Conservation (phyloP, 1,140 invertebrate genomes). For the Leucophenga varia region DNA sequence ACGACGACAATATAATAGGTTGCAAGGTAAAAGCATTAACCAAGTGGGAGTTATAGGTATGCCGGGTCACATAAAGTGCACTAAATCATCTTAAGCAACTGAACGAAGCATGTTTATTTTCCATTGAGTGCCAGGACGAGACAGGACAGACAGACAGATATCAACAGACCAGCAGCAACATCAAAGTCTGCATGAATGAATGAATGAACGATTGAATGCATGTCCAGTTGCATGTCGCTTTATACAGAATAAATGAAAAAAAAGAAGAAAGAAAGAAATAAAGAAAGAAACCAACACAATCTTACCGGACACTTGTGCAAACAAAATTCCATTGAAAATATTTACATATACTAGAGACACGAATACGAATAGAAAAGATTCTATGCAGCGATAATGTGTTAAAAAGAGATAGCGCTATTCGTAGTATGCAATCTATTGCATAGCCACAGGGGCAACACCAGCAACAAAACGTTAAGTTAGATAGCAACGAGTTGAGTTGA, state of each 20-base stretch:
- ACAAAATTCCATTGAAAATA: constrained; percentile 34
- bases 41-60: background rate
- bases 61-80: constrained; percentile 23
- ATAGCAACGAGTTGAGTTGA: no score
- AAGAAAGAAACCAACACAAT: no score
- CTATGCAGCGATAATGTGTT: no score
- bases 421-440: constrained; percentile 27
- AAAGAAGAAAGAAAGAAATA: no score
- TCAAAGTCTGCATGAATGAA: no score
- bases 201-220: no score
- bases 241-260: no score
- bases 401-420: no score
- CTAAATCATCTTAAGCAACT: constrained; percentile 41
- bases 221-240: no score
- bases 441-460: constrained; percentile 24
- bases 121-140: constrained; percentile 17
- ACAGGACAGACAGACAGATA: no score
- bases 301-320: constrained; percentile 45
- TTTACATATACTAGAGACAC: constrained; percentile 40
- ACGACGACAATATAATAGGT: constrained; percentile 16
- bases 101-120: constrained; percentile 41
- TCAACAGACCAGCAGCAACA: no score
- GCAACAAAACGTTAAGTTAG: constrained; percentile 12
- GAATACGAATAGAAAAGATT: no score
- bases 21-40: constrained; percentile 29